Conservation (phyloP, 2,888 invertebrate genomes). For the Eupsilia transversa region DNA sequence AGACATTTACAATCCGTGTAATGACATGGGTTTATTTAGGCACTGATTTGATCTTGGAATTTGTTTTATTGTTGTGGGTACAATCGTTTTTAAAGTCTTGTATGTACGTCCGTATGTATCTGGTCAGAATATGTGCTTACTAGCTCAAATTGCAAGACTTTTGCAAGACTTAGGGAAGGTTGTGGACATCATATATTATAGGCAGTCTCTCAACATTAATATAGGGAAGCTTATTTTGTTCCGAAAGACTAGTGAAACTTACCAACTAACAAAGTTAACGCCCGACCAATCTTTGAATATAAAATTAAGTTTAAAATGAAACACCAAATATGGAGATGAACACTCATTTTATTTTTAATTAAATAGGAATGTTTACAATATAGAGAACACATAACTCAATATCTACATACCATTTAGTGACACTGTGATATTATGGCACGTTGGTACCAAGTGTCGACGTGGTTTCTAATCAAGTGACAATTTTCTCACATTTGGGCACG, state of each 20-base stretch:
- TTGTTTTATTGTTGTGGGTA: too few relatives aligned
- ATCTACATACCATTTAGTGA: slow-evolving; percentile 29
- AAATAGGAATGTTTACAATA: slow-evolving; percentile 65
- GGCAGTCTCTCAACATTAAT: too few relatives aligned
- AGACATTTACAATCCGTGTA: too few relatives aligned
- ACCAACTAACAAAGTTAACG: neutral
- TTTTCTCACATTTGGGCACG: slow-evolving; percentile 16
- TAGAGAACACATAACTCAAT: slow-evolving; percentile 41
- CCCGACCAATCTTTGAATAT: neutral
- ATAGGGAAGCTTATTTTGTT: neutral
- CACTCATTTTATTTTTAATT: slow-evolving; percentile 59
- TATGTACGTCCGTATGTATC: too few relatives aligned
- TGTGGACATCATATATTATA: too few relatives aligned
- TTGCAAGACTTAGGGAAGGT: too few relatives aligned
- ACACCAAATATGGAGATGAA: slow-evolving; percentile 29
- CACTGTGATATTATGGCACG: slow-evolving; percentile 12
- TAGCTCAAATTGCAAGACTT: too few relatives aligned
- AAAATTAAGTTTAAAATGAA: slow-evolving; percentile 25
- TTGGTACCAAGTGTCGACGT: neutral
- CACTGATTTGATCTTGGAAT: too few relatives aligned
- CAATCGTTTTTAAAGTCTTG: too few relatives aligned
- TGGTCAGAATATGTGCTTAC: too few relatives aligned
- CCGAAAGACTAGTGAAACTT: neutral
- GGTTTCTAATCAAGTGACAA: slow-evolving; percentile 15
- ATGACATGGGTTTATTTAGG: too few relatives aligned